Evolutionary conservation across 2,113 vertebrate species (phyloP).

Genomic region (Ictidomys tridecemlineatus): DNA sequence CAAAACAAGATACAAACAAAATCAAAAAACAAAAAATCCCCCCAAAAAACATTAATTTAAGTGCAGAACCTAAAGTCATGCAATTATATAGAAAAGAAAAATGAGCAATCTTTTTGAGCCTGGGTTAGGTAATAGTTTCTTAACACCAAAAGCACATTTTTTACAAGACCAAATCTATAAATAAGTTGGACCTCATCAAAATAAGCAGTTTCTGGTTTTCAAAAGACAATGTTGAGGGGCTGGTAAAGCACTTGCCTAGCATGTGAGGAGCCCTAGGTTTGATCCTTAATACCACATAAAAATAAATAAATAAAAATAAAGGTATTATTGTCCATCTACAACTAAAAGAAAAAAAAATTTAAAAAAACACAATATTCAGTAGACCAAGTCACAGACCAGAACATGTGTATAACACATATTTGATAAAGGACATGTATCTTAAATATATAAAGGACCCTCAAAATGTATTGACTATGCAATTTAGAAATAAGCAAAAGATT

Average conservation of each 20-base stretch:
- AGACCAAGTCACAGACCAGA: too few relatives aligned
- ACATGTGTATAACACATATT: neutral
- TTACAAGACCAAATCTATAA: neutral
- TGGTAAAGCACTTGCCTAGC: too few relatives aligned
- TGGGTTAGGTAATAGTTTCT: neutral
- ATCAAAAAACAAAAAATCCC: neutral
- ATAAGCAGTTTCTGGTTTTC: neutral
- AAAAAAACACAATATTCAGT: neutral
- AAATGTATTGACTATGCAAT: too few relatives aligned
- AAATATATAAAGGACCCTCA: neutral
- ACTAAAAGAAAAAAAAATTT: too few relatives aligned
- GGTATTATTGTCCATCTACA: too few relatives aligned
- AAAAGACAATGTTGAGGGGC: neutral
- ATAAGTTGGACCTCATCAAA: neutral
- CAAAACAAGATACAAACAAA: too few relatives aligned
- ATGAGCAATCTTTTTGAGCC: neutral
- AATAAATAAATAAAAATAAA: too few relatives aligned
- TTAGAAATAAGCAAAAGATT: neutral
- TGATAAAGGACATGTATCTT: neutral
- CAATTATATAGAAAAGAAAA: neutral
- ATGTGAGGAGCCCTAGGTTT: too few relatives aligned
- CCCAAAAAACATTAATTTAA: neutral
- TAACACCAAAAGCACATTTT: neutral
- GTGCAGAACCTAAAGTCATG: neutral
- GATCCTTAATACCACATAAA: too few relatives aligned